phyloP scores from a whole-genome alignment of 2,888 invertebrate species.

The Thumatha senex region DNA sequence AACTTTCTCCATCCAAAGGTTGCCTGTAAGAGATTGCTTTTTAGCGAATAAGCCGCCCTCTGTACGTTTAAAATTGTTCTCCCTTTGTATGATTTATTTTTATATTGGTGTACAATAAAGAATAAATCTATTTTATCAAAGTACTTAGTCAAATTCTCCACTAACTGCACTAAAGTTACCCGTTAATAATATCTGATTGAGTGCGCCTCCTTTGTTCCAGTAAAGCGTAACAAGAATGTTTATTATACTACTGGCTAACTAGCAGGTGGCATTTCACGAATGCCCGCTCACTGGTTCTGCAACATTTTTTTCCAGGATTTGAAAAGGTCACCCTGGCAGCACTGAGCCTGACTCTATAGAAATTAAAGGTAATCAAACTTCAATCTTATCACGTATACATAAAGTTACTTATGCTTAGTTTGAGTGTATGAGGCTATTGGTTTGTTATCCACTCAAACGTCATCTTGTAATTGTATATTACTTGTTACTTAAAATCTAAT shows the following conservation, averaged over 20 bases:
- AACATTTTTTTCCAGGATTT: slow-evolving; percentile 53
- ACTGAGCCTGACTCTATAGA: slow-evolving; percentile 24
- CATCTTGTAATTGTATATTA: slow-evolving; percentile 65
- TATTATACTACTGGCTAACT: slow-evolving; percentile 42
- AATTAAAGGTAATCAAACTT: background rate
- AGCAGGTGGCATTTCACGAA: slow-evolving; percentile 71
- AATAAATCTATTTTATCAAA: no score
- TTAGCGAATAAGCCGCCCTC: no score
- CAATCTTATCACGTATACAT: background rate
- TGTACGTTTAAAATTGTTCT: no score
- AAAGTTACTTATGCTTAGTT: background rate
- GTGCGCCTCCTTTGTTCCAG: slow-evolving; percentile 34
- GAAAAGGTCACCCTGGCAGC: slow-evolving; percentile 58
- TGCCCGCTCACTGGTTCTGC: slow-evolving; percentile 38
- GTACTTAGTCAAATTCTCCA: no score
- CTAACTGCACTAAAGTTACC: background rate
- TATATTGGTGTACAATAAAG: no score
- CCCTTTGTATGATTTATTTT: no score
- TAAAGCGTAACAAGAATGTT: slow-evolving; percentile 37
- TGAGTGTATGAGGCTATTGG: background rate
- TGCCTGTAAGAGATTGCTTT: no score
- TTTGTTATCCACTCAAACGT: slow-evolving; percentile 44
- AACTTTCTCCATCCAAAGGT: no score
- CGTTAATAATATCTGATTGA: background rate
- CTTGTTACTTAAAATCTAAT: slow-evolving; percentile 42